Percentiles rank a stretch among this genome's conserved stretches.
These are phyloP conservation scores for Podarcis cretensis DNA, from an alignment of 2,113 vertebrate species.

Conservation along the genomic window DNA sequence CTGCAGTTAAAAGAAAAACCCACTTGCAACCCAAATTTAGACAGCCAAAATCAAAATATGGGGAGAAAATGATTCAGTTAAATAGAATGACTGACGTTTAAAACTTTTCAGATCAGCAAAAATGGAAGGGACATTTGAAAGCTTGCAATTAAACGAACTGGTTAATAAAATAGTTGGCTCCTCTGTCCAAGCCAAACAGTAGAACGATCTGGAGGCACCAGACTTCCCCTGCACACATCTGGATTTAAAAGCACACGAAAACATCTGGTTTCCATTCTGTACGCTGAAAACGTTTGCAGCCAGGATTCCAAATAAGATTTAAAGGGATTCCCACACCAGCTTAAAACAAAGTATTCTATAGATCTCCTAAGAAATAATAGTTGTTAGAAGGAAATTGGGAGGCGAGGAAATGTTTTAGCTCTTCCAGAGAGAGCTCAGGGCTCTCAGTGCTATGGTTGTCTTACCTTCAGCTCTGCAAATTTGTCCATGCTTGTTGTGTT, in stretches of 20 bases:
- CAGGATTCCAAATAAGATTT: background rate
- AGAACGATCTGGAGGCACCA: background rate
- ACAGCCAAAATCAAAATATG: background rate
- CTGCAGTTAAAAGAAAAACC: background rate
- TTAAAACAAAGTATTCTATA: background rate
- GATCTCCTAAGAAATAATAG: background rate
- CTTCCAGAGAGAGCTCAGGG: background rate
- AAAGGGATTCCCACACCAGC: background rate
- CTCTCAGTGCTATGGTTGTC: background rate
- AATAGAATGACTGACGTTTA: constrained; percentile 10
- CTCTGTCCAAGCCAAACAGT: background rate
- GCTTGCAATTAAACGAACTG: background rate
- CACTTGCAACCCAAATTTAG: fast-evolving
- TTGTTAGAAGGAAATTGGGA: background rate
- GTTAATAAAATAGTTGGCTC: background rate
- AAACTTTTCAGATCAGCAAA: background rate
- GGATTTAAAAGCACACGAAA: background rate
- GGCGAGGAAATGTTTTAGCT: background rate
- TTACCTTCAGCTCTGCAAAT: constrained; percentile 90
- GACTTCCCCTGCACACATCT: background rate
- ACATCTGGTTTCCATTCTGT: background rate
- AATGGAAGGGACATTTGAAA: constrained; percentile 8
- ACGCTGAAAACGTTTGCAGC: background rate
- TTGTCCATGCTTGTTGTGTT: constrained; percentile 35
- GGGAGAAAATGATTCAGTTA: background rate